Evolutionary conservation across 1,140 invertebrate genomes (phyloP).

Genomic region (Pomacea maculata): DNA sequence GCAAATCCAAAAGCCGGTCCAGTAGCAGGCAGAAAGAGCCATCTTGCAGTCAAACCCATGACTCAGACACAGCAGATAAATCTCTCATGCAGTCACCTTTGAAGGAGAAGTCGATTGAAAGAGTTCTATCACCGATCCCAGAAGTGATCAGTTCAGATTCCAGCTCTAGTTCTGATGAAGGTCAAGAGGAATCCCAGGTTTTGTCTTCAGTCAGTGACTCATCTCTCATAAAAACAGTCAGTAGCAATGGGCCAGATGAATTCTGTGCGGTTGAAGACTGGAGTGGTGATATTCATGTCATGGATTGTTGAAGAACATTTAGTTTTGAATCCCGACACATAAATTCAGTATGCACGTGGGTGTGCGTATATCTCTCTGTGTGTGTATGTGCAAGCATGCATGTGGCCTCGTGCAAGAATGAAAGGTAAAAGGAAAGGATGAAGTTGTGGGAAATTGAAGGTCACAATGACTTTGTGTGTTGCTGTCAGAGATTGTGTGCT

Average conservation of each 20-base stretch:
- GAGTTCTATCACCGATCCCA: neutral
- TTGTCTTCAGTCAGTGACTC: conserved; percentile 2
- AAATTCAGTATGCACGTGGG: neutral
- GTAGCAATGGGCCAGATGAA: neutral
- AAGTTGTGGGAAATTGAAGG: neutral
- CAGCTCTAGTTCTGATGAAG: conserved; percentile 2
- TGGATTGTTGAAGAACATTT: neutral
- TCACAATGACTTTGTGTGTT: neutral
- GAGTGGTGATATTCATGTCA: neutral
- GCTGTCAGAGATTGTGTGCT: neutral
- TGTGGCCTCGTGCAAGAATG: neutral
- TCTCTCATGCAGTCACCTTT: neutral
- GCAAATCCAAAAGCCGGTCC: neutral
- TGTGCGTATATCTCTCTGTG: neutral
- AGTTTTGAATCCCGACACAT: neutral
- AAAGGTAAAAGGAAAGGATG: neutral
- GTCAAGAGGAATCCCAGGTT: neutral
- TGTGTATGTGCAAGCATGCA: neutral
- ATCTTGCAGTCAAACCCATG: neutral
- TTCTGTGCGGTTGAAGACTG: neutral
- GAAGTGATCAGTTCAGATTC: conserved; percentile 8
- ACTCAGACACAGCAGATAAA: neutral
- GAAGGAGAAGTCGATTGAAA: neutral
- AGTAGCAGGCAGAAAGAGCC: neutral
- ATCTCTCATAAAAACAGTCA: neutral